Evolutionary conservation across 2,797 vertebrate species (phyloP).

Genomic region (Halcyon chelicuti): DNA sequence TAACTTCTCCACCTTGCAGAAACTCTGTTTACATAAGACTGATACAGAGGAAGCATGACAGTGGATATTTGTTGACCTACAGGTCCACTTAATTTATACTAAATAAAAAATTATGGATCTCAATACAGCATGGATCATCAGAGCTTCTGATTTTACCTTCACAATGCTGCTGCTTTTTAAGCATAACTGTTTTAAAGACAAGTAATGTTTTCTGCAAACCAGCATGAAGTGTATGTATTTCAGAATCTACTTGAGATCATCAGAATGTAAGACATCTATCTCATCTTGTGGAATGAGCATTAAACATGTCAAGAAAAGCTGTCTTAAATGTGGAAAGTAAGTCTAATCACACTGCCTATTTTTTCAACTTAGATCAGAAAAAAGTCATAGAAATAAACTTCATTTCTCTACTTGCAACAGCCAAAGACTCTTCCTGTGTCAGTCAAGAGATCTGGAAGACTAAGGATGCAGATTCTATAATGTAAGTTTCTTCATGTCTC

Average conservation of each 20-base stretch:
- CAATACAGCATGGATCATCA: background rate
- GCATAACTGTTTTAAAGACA: background rate
- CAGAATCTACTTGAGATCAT: background rate
- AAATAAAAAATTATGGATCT: background rate
- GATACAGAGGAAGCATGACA: accelerated
- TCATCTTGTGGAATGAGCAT: background rate
- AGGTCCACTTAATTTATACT: background rate
- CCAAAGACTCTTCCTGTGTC: background rate
- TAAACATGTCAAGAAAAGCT: background rate
- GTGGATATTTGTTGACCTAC: background rate
- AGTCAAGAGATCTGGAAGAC: background rate
- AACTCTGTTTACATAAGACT: background rate
- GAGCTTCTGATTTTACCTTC: background rate
- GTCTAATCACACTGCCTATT: background rate
- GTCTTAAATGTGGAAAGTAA: background rate
- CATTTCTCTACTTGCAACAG: background rate
- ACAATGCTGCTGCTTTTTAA: background rate
- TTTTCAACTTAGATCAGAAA: background rate
- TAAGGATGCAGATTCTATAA: background rate
- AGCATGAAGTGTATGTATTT: background rate
- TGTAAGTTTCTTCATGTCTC: background rate
- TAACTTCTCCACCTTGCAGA: background rate
- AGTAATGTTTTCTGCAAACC: background rate
- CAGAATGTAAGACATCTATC: background rate
- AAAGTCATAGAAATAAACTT: background rate